These are phyloP conservation scores for Phasianus colchicus DNA, from an alignment of 2,113 vertebrate genomes.

Conservation along the genomic window DNA sequence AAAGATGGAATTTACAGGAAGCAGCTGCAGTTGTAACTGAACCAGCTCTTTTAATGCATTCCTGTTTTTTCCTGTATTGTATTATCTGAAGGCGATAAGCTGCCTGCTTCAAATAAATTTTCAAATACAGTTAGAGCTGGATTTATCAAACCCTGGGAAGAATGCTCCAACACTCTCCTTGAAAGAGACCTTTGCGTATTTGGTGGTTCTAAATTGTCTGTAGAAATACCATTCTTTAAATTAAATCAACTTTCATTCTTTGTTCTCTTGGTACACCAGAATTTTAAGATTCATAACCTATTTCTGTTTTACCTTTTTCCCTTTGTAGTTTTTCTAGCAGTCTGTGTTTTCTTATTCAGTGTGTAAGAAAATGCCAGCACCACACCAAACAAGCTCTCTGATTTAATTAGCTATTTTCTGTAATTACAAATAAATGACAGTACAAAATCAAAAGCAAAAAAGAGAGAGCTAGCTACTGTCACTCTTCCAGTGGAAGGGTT, in stretches of 20 bases:
- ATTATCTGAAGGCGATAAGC: constrained; percentile 33
- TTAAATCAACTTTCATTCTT: constrained; percentile 56
- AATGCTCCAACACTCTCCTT: neutral
- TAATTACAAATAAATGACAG: constrained; percentile 31
- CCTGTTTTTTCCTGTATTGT: constrained; percentile 43
- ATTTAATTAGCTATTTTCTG: constrained; percentile 27
- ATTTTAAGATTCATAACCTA: constrained; percentile 48
- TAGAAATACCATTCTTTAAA: constrained; percentile 42
- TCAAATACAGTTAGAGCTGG: constrained; percentile 27
- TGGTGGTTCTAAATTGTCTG: constrained; percentile 16
- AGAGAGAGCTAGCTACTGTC: neutral
- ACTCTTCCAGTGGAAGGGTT: neutral
- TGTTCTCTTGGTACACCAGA: constrained; percentile 17
- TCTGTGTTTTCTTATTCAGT: neutral
- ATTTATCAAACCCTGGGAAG: constrained; percentile 26
- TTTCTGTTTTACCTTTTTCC: constrained; percentile 43
- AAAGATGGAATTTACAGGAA: constrained; percentile 62
- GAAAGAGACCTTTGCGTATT: constrained; percentile 30
- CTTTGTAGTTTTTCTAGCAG: neutral
- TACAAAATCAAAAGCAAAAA: neutral
- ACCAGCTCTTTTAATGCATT: constrained; percentile 49
- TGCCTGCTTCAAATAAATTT: constrained; percentile 34
- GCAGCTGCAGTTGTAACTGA: constrained; percentile 65
- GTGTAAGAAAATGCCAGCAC: neutral
- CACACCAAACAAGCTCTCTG: neutral